phyloP scores from a whole-genome alignment of 2,797 vertebrate genomes.

The Triplophysa yarkandensis region DNA sequence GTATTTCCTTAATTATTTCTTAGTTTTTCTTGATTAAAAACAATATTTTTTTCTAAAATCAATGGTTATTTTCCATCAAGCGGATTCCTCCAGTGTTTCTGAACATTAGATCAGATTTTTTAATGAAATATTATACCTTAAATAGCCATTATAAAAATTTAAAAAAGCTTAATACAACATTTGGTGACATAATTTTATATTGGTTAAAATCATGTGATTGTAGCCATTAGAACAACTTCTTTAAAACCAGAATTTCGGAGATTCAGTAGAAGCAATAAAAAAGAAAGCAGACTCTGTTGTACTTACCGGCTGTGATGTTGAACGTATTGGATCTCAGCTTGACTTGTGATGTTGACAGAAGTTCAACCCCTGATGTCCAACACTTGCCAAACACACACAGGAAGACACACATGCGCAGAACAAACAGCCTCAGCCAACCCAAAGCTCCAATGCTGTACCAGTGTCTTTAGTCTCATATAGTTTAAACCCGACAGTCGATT shows the following conservation, averaged over 20 bases:
- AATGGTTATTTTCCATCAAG: too few species aligned
- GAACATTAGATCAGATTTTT: too few species aligned
- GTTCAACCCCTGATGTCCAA: slow-evolving; percentile 64
- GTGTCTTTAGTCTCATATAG: slow-evolving; percentile 5
- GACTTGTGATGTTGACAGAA: slow-evolving; percentile 64
- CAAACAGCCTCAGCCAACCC: slow-evolving; percentile 55
- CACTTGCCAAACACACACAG: slow-evolving; percentile 59
- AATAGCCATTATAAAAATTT: too few species aligned
- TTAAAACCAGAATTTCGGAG: not conserved
- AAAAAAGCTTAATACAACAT: too few species aligned
- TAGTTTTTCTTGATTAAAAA: too few species aligned
- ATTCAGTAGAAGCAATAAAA: not conserved
- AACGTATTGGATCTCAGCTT: slow-evolving; percentile 55
- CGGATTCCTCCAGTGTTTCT: too few species aligned
- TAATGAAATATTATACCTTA: too few species aligned
- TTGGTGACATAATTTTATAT: too few species aligned
- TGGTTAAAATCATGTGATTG: too few species aligned
- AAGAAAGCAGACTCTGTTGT: slow-evolving; percentile 28
- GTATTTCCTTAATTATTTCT: too few species aligned
- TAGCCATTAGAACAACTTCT: not conserved
- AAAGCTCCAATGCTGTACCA: slow-evolving; percentile 59
- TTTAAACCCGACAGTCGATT: slow-evolving; percentile 24
- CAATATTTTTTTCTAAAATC: too few species aligned
- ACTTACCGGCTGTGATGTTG: slow-evolving; percentile 69
- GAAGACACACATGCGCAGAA: slow-evolving; percentile 54